Conservation (phyloP, 2,797 vertebrate genomes). For the Esox lucius region DNA sequence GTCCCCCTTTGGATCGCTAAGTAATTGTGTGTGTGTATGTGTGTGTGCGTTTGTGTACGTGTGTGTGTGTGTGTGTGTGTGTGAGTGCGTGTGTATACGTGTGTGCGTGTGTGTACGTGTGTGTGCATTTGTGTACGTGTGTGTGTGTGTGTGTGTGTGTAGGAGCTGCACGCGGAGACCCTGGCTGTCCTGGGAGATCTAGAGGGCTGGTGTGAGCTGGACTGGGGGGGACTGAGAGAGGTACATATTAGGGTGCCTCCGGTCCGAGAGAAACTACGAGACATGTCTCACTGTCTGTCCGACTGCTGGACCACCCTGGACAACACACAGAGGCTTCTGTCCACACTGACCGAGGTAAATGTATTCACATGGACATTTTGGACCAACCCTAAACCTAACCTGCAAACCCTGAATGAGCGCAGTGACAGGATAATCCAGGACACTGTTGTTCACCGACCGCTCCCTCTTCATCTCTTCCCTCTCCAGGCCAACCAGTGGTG, state of each 20-base stretch:
- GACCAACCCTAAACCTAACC: too few relatives aligned
- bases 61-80: neutral
- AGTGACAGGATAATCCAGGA: too few relatives aligned
- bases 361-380: neutral
- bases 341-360: constrained; percentile 62
- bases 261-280: constrained; percentile 73
- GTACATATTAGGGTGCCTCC: constrained; percentile 71
- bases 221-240: constrained; percentile 68
- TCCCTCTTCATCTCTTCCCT: neutral
- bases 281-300: constrained; percentile 78
- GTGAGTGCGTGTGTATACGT: constrained; percentile 10
- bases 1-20: too few relatives aligned
- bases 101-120: neutral
- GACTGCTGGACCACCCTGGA: constrained; percentile 80
- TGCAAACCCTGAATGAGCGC: too few relatives aligned
- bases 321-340: constrained; percentile 78
- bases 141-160: neutral
- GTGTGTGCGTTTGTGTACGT: neutral
- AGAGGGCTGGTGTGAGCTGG: constrained; percentile 75
- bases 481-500: constrained; percentile 77
- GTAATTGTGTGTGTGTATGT: neutral
- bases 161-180: constrained; percentile 78
- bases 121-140: constrained; percentile 7
- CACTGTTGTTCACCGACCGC: neutral
- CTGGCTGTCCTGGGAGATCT: constrained; percentile 68